A percentile compares a stretch with the other conserved stretches of the same genome.
These are phyloP conservation scores for Xestia rhomboidea DNA, from an alignment of 2,888 invertebrate species.

Conservation along the genomic window DNA sequence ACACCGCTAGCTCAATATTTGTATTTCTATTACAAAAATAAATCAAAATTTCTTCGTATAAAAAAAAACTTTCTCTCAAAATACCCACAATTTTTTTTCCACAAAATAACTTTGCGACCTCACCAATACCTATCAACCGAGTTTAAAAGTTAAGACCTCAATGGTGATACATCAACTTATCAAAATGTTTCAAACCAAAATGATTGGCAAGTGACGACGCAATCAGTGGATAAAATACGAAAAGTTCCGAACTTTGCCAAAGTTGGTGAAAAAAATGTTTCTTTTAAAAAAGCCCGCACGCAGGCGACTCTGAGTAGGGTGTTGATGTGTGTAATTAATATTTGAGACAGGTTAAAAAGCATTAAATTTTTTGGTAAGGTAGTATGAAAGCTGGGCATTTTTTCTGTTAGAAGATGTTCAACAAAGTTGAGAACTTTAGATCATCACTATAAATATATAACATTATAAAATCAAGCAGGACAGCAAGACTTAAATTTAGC, in stretches of 20 bases:
- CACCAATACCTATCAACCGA: conserved; percentile 14
- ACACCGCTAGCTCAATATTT: no score
- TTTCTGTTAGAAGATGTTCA: not conserved
- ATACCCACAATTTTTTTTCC: not conserved
- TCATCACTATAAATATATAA: not conserved
- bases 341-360: conserved; percentile 15
- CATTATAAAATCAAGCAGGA: not conserved
- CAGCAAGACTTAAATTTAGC: not conserved
- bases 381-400: not conserved
- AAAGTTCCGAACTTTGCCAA: conserved; percentile 64
- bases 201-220: conserved; percentile 57
- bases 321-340: conserved; percentile 26
- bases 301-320: conserved; percentile 61
- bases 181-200: conserved; percentile 50
- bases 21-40: not conserved
- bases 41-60: not conserved
- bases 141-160: conserved; percentile 33
- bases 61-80: not conserved
- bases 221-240: conserved; percentile 60
- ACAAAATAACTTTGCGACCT: conserved; percentile 24
- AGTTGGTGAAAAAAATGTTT: conserved; percentile 64
- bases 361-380: not conserved
- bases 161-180: conserved; percentile 44
- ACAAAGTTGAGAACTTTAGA: not conserved
- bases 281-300: conserved; percentile 66